Evolutionary conservation across 2,888 invertebrate species (phyloP).

Genomic region (Xestia ashworthii): DNA sequence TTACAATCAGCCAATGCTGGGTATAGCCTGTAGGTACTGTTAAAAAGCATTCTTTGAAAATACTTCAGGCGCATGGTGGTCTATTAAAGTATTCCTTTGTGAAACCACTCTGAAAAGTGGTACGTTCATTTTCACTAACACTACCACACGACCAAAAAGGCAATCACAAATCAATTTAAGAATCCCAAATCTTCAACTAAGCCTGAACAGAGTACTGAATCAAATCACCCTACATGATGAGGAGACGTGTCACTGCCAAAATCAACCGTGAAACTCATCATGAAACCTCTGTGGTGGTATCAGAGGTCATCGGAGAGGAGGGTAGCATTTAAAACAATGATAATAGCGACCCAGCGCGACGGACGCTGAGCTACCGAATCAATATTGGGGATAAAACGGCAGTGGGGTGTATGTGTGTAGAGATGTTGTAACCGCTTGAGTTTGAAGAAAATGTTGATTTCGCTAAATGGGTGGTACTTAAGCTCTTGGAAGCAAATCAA

Average conservation of each 20-base stretch:
- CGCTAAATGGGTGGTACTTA: not conserved
- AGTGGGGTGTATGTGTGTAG: constrained; percentile 64
- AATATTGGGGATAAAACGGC: constrained; percentile 87
- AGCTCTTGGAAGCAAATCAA: not conserved
- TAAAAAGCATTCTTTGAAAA: not conserved
- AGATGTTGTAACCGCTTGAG: constrained; percentile 69
- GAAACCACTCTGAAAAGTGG: no score
- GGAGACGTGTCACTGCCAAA: constrained; percentile 31
- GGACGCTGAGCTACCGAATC: constrained; percentile 82
- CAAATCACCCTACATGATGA: constrained; percentile 40
- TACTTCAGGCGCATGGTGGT: not conserved
- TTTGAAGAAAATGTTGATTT: not conserved
- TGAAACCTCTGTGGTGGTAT: constrained; percentile 71
- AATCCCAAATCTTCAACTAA: constrained; percentile 13
- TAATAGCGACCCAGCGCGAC: constrained; percentile 76
- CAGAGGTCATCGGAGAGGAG: constrained; percentile 65
- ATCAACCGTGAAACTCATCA: constrained; percentile 68
- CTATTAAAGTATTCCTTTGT: not conserved
- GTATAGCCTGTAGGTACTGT: not conserved
- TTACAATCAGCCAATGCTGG: not conserved
- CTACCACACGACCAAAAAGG: not conserved
- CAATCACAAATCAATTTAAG: constrained; percentile 14
- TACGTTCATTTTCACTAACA: not conserved
- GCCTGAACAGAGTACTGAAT: constrained; percentile 11
- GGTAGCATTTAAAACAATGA: constrained; percentile 86